Evolutionary conservation across 2,113 vertebrate species (phyloP).

Genomic region (Hypocryptadius cinnamomeus): DNA sequence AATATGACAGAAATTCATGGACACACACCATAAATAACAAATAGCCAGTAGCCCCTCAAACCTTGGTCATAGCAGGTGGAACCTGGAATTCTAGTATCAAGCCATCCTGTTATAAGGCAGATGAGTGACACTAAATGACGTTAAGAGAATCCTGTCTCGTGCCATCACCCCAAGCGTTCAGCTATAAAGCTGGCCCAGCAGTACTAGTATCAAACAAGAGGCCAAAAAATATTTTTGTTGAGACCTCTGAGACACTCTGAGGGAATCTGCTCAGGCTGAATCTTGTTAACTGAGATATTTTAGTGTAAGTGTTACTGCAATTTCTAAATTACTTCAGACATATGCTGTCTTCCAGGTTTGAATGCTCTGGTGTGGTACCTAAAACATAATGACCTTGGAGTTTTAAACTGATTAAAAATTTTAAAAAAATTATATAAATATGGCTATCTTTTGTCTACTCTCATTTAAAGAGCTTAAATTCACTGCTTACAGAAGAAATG

Average conservation of each 20-base stretch:
- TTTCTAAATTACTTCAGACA: not conserved
- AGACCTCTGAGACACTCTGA: not conserved
- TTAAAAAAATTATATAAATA: not conserved
- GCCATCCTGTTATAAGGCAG: not conserved
- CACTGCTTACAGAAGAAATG: not conserved
- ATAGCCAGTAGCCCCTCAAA: not conserved
- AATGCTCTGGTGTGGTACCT: not conserved
- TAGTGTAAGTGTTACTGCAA: not conserved
- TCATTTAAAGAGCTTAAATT: not conserved
- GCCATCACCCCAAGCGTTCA: not conserved
- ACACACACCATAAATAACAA: not conserved
- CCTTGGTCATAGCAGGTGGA: not conserved
- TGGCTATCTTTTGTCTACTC: not conserved
- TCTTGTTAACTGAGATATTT: not conserved
- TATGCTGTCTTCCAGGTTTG: not conserved
- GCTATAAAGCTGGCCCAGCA: not conserved
- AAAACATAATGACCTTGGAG: not conserved
- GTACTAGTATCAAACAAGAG: not conserved
- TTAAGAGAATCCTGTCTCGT: not conserved
- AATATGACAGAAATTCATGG: not conserved
- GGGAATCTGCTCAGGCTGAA: not conserved
- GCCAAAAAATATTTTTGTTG: not conserved
- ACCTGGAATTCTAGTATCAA: not conserved
- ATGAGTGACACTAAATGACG: not conserved
- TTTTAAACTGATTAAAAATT: not conserved